Evolutionary conservation across 1,140 invertebrate species (phyloP).

Genomic region (Drosophila dunni): DNA sequence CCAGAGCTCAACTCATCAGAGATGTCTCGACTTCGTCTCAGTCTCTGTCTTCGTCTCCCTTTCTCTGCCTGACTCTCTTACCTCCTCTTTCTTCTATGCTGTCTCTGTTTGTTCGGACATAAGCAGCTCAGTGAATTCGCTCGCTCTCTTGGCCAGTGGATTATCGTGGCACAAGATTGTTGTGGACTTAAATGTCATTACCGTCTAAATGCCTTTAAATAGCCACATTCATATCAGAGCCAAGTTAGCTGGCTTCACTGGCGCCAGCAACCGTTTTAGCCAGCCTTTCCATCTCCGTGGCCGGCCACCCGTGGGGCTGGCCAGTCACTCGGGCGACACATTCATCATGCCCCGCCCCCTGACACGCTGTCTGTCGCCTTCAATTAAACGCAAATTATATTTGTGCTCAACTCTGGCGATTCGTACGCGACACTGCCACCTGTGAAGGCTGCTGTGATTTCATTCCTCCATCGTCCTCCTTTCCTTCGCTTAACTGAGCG

Average conservation of each 20-base stretch:
- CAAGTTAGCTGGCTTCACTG: constrained; percentile 29
- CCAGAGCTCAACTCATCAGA: constrained; percentile 58
- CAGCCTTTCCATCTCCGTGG: neutral
- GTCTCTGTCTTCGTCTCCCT: neutral
- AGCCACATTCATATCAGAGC: constrained; percentile 61
- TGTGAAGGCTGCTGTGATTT: constrained; percentile 27
- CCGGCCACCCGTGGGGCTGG: constrained; percentile 46
- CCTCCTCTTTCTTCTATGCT: neutral
- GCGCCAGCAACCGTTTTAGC: constrained; percentile 49
- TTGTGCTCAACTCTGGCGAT: constrained; percentile 52
- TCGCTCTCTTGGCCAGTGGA: constrained; percentile 21
- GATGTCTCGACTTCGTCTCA: neutral
- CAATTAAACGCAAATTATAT: constrained; percentile 78
- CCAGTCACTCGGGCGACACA: constrained; percentile 45
- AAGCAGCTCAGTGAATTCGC: constrained; percentile 14
- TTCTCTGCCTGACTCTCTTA: neutral
- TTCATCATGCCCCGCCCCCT: constrained; percentile 59
- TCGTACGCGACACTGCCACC: constrained; percentile 53
- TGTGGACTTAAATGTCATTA: constrained; percentile 72
- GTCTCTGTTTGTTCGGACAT: neutral
- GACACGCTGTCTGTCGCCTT: constrained; percentile 67
- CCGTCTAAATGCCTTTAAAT: constrained; percentile 77
- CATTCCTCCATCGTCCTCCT: no score
- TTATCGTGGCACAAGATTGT: constrained; percentile 24
- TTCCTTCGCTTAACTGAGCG: constrained; percentile 28